Base-by-base conservation (phyloP, 2,113 vertebrate species). In the Platysteira castanea region DNA sequence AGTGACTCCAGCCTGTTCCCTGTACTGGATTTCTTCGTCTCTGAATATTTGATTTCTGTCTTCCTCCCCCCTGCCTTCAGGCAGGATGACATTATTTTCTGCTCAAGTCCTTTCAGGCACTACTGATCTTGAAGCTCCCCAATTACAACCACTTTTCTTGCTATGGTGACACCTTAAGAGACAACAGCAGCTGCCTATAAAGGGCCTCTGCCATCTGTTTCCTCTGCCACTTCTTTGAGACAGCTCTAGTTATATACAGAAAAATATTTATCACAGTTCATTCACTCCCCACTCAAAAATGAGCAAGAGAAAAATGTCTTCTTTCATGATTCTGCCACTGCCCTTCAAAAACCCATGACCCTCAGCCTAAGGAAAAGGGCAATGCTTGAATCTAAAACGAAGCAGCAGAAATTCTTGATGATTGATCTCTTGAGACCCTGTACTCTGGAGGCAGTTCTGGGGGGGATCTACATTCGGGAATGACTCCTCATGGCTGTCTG, bases 101-200 rank as follows among this genome's bases (percentile, higher is more conserved):
- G 52, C 64, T 80, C 0, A 0, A 81, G 84, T 82, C 86, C 86
- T 96, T 95, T 89, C 87, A 94, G 75, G 75, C 13, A 0, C 82
- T 80, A 44, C 90, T 90, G 94, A 82, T 96, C 86, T 89, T 82
- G 95, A 96, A 96, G 53, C 7, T 95, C 49, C 92, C 81, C 88
- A 78, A 95, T 96, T 96, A 90, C 92, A 89, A 92, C 53, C 65
- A 89, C 89, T 91, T 95, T 92, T 94, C 85, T 94, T 94, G 75
- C n/a, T 14, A 89, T 75, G 82, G 88, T 94, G 95, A 96, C 90
- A 96, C 93, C 95, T 94, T 96, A 94, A 96, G 93, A 96, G 92
- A 96, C 90, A 96, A 92, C 88, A 92, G 88, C 96, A 97, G 92
- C 96, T 96, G 95, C 92, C 88, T 88, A 93, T 90, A 96, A 96